Conservation (phyloP, 2,797 vertebrate species). For the Anguilla pacifica region DNA sequence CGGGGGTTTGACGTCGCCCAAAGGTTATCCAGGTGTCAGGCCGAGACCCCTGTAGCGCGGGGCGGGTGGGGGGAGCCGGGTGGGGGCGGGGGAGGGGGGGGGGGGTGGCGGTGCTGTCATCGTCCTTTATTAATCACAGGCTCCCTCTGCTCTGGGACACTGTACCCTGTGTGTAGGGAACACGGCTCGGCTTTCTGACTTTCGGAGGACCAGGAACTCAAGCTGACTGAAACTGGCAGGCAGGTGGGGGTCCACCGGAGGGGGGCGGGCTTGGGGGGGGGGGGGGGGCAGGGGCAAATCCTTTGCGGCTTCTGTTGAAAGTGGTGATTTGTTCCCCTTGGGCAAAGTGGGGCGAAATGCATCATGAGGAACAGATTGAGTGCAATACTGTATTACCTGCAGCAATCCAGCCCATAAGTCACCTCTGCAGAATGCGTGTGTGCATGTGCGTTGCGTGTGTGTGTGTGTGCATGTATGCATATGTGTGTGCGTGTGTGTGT, state of each 20-base stretch:
- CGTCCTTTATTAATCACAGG: not conserved
- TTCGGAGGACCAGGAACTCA: not conserved
- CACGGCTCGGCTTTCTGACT: not conserved
- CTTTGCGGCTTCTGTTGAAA: not conserved
- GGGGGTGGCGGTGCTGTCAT: not conserved
- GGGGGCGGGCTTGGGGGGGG: too few species aligned
- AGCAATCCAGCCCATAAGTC: not conserved
- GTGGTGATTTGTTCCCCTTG: not conserved
- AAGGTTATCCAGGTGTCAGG: constrained; percentile 5
- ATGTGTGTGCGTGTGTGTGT: too few species aligned
- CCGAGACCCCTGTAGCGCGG: not conserved
- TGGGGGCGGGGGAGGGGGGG: too few species aligned
- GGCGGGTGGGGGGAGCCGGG: too few species aligned
- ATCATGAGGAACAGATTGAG: constrained; percentile 1
- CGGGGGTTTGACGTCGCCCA: not conserved
- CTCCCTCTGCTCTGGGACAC: not conserved
- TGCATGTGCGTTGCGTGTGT: not conserved
- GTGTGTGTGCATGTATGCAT: too few species aligned
- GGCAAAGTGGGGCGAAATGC: not conserved
- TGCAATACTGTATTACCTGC: constrained; percentile 4
- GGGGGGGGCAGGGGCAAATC: not conserved
- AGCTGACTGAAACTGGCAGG: not conserved
- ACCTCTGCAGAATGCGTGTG: not conserved
- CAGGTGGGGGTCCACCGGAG: not conserved
- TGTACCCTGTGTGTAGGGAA: not conserved